Base-by-base conservation (phyloP, 1,140 invertebrate genomes). In the Octopus bimaculoides region DNA sequence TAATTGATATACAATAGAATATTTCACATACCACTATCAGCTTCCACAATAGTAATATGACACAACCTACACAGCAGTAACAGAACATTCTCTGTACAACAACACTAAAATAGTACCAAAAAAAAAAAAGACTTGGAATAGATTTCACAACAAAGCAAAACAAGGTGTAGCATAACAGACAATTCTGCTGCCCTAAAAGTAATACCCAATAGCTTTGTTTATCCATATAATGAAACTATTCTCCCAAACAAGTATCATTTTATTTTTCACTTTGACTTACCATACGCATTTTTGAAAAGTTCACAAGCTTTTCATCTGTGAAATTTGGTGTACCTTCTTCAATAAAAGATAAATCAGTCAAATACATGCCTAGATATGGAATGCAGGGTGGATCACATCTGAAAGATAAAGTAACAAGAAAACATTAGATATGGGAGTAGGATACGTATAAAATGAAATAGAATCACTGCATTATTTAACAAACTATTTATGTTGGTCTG, bases 221-320 rank as follows among this genome's bases (percentile, higher is more conserved):
- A 41, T 41, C 26, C 26, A 3, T 41, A 3, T 41, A 41, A 41
- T 41, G 26, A 41, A 41, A 41, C 26, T 41, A 41, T 41, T 41
- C 26, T 41, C 26, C 26, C 26, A 41, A 41, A 41, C 26, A 41
- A 41, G 26, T 41, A 41, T 41, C 26, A 41, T 41, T 41, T 41
- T 41, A 41, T 41, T 41, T 41, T 41, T 41, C 26, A 41, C 26
- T 26, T 26, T 14, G 73, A 61, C 88, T 90, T 91, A 97, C 96
- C 96, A 97, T 97, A 92, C 96, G 92, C 96, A 98, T 97, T 91
- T 98, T 98, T 2, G 96, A 97, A 90, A 97, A 98, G 88, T 98
- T 98, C 41, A 98, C 92, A n/a, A 98, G 91, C 77, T 94, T 94
- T 81, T 97, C 96, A 8, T 96, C 95, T 0, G 96, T 96, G 86